Evolutionary conservation across 2,888 invertebrate species (phyloP).

Genomic region (Gonocerus acuteangulatus): DNA sequence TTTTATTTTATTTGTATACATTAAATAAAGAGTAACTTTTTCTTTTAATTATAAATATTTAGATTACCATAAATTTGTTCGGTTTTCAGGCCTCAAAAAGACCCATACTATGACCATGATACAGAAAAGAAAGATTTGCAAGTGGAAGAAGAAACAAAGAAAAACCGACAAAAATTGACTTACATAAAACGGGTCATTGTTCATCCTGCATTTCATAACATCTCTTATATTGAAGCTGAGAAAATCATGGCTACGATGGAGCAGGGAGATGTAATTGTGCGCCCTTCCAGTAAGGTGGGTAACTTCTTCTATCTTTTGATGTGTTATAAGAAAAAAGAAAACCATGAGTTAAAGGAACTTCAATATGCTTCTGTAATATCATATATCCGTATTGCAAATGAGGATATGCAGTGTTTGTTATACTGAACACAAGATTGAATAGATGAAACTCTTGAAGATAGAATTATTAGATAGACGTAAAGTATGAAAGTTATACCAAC

Average conservation of each 20-base stretch:
- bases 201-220: constrained; percentile 95
- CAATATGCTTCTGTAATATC: too few relatives aligned
- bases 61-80: too few relatives aligned
- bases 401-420: too few relatives aligned
- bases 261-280: constrained; percentile 91
- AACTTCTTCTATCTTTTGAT: background rate
- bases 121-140: constrained; percentile 70
- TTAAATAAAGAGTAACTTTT: too few relatives aligned
- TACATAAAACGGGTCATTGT: constrained; percentile 95
- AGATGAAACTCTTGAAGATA: too few relatives aligned
- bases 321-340: background rate
- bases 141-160: constrained; percentile 71
- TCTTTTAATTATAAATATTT: too few relatives aligned
- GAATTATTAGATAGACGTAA: too few relatives aligned
- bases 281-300: constrained; percentile 86
- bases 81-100: constrained; percentile 73
- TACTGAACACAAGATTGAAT: too few relatives aligned
- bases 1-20: too few relatives aligned
- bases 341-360: too few relatives aligned
- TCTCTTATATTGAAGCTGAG: constrained; percentile 86
- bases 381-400: too few relatives aligned
- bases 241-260: constrained; percentile 85
- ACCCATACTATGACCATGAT: constrained; percentile 84
- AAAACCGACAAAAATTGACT: constrained; percentile 70
- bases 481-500: too few relatives aligned